Evolutionary conservation across 1,140 invertebrate genomes (phyloP).

Genomic region (Platyscapa corneri): DNA sequence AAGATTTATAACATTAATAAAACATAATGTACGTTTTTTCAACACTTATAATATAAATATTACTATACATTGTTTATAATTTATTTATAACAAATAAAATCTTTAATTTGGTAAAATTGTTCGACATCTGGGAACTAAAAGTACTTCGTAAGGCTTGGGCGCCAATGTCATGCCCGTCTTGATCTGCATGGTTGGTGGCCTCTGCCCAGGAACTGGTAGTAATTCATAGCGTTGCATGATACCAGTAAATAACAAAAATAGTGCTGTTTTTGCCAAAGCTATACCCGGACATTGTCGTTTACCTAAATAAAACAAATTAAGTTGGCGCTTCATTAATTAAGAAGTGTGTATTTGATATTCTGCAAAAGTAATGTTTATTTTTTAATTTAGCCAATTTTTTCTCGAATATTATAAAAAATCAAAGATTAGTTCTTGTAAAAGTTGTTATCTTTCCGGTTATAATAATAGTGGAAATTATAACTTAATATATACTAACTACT

Average conservation of each 20-base stretch:
- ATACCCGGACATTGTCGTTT: constrained; percentile 86
- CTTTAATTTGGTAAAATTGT: not conserved
- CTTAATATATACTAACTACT: no score
- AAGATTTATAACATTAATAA: not conserved
- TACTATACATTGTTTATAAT: not conserved
- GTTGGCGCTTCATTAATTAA: not conserved
- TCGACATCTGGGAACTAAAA: constrained; percentile 57
- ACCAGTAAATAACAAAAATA: constrained; percentile 83
- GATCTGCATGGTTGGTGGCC: constrained; percentile 58
- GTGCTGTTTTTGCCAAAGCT: constrained; percentile 80
- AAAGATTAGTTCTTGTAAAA: no score
- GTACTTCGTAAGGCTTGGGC: constrained; percentile 66
- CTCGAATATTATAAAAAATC: no score
- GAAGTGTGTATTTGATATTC: no score
- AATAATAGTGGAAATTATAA: no score
- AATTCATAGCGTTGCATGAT: constrained; percentile 77
- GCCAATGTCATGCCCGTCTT: constrained; percentile 63
- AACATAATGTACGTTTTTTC: not conserved
- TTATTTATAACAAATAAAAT: not conserved
- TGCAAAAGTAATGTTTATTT: no score
- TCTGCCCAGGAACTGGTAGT: constrained; percentile 63
- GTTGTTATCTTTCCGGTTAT: no score
- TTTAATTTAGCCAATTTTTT: no score
- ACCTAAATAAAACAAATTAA: constrained; percentile 72
- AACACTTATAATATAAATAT: not conserved